These are phyloP conservation scores for Pachliopta kotzebuea DNA, from an alignment of 2,888 invertebrate species.

Conservation along the genomic window DNA sequence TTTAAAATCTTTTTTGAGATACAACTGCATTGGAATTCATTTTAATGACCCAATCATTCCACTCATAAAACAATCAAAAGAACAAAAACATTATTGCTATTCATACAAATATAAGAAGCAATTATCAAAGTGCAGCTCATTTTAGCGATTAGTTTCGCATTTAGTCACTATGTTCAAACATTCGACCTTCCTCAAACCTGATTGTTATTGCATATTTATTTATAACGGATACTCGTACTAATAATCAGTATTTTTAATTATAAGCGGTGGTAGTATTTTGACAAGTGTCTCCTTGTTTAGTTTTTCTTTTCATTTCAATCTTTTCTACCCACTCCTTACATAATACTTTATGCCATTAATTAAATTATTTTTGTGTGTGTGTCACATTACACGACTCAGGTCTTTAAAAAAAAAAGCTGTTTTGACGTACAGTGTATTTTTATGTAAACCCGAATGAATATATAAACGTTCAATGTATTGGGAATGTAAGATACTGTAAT, in stretches of 20 bases:
- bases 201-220: constrained; percentile 13
- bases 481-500: no score
- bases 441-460: no score
- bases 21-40: background rate
- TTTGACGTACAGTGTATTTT: no score
- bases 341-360: no score
- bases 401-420: no score
- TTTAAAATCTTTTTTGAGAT: no score
- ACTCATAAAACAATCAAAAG: constrained; percentile 1
- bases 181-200: constrained; percentile 34
- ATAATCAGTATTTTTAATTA: background rate
- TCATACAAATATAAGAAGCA: constrained; percentile 6
- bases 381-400: no score
- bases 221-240: background rate
- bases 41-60: constrained; percentile 8
- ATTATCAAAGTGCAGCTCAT: constrained; percentile 24
- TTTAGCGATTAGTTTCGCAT: constrained; percentile 37
- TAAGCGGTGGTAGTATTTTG: background rate
- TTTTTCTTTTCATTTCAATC: no score
- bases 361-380: no score
- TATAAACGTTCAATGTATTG: no score
- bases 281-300: no score
- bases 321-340: no score
- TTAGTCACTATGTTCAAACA: constrained; percentile 31
- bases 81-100: background rate